Evolutionary conservation across 1,140 invertebrate species (phyloP).

Genomic region (Meloidogyne hapla): DNA sequence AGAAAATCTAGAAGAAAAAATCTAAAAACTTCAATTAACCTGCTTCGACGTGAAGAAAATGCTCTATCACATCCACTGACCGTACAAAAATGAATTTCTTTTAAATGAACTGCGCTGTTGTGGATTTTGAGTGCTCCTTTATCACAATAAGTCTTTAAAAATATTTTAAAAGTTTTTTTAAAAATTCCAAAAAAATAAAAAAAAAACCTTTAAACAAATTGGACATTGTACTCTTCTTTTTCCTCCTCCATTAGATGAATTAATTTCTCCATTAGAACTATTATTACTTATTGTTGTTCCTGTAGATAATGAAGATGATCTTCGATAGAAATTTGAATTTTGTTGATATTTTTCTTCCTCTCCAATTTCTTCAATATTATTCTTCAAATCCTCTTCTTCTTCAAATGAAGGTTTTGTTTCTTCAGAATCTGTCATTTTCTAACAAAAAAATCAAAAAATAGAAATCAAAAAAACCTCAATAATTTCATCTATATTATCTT

Average conservation of each 20-base stretch:
- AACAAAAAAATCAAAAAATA: too few relatives aligned
- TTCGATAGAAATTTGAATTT: not conserved
- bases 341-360: constrained; percentile 3
- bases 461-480: too few relatives aligned
- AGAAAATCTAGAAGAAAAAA: too few relatives aligned
- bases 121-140: constrained; percentile 99
- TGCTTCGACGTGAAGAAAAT: constrained; percentile 84
- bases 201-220: constrained; percentile 29
- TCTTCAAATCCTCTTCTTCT: not conserved
- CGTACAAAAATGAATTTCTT: constrained; percentile 83
- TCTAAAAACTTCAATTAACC: constrained; percentile 8
- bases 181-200: constrained; percentile 8
- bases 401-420: not conserved
- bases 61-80: constrained; percentile 98
- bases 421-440: not conserved
- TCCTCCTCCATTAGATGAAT: constrained; percentile 18
- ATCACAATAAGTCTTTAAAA: constrained; percentile 98
- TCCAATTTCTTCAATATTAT: not conserved
- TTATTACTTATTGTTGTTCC: not conserved
- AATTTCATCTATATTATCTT: too few relatives aligned
- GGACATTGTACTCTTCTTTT: constrained; percentile 28
- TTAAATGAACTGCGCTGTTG: constrained; percentile 94
- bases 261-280: not conserved
- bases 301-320: constrained; percentile 8
- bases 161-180: constrained; percentile 69